Evolutionary conservation across 2,797 vertebrate species (phyloP), one percentile per base, ranked within the genome.

Genomic region (Xenopus petersii): DNA sequence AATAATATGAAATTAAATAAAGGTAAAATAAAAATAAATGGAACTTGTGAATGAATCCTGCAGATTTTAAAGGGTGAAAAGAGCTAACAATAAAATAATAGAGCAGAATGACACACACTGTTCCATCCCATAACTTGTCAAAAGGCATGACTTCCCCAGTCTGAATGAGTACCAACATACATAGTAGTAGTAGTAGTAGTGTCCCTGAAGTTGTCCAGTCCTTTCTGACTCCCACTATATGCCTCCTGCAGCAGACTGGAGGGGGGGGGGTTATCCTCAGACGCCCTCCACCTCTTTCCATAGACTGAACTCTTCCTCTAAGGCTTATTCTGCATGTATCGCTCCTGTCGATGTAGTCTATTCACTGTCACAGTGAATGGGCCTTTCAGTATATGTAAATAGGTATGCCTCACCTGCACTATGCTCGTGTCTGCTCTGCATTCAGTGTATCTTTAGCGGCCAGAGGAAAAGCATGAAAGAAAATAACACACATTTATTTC

Each of bases 401-500:
- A 46, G 30, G 26, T 33, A 46, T 60, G 11, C 54, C 77, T 79
- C 77, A 79, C 77, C 77, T 74, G 71, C 71, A 59, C 61, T 46
- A 47, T 70, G 65, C 17, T 33, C 36, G 61, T n/a, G 42, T 21
- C 76, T 70, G 76, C 16, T 73, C 66, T 79, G 71, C 47, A 55
- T 74, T 71, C 77, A 70, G 67, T 70, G 51, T 59, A 70, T 74
- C 65, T 70, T 78, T 71, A 66, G 66, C 64, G 62, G 73, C 62
- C 66, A 54, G 67, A 79, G 71, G 62, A 79, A 79, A 30, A 79
- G 71, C 71, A 74, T 74, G 77, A 79, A 79, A 74, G 71, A 79
- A 79, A 79, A 79, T 30, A 73, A 79, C 71, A 87, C 84, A 84
- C 85, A 81, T 80, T 81, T 80, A 79, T 85, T 90, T 86, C 84